Percentiles rank a stretch among this genome's conserved stretches.
Evolutionary conservation across 2,797 vertebrate species (phyloP).

Genomic region (Acrossocheilus wenchowensis): DNA sequence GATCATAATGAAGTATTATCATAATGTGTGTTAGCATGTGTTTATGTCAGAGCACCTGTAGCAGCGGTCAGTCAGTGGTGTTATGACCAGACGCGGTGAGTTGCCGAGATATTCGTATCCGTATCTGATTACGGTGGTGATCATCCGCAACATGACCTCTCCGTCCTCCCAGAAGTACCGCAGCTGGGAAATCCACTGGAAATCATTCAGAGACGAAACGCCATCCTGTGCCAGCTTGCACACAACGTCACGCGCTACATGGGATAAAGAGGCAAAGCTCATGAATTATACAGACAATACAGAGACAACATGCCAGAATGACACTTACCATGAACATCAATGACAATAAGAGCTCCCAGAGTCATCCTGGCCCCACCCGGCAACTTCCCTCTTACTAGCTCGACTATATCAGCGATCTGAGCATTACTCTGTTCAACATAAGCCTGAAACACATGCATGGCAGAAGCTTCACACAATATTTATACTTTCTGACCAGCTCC

Average conservation of each 20-base stretch:
- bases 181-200: slow-evolving; percentile 93
- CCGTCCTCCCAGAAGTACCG: slow-evolving; percentile 88
- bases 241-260: slow-evolving; percentile 88
- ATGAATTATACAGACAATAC: background rate
- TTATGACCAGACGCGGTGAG: slow-evolving; percentile 90
- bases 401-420: slow-evolving; percentile 89
- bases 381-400: slow-evolving; percentile 90
- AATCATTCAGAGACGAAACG: slow-evolving; percentile 85
- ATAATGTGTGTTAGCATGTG: background rate
- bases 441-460: slow-evolving; percentile 68
- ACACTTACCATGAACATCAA: slow-evolving; percentile 90
- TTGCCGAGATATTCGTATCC: slow-evolving; percentile 96
- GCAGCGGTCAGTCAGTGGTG: slow-evolving; percentile 91
- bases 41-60: slow-evolving; percentile 81
- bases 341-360: slow-evolving; percentile 89
- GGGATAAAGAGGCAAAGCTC: background rate
- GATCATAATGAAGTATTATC: background rate
- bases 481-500: background rate
- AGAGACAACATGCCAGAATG: background rate
- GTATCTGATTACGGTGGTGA: slow-evolving; percentile 88
- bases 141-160: slow-evolving; percentile 88
- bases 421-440: slow-evolving; percentile 87
- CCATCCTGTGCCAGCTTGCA: slow-evolving; percentile 80
- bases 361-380: slow-evolving; percentile 88
- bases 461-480: background rate